These are phyloP conservation scores for Ctenicera cuprea DNA, from an alignment of 2,888 invertebrate genomes.

Conservation along the genomic window DNA sequence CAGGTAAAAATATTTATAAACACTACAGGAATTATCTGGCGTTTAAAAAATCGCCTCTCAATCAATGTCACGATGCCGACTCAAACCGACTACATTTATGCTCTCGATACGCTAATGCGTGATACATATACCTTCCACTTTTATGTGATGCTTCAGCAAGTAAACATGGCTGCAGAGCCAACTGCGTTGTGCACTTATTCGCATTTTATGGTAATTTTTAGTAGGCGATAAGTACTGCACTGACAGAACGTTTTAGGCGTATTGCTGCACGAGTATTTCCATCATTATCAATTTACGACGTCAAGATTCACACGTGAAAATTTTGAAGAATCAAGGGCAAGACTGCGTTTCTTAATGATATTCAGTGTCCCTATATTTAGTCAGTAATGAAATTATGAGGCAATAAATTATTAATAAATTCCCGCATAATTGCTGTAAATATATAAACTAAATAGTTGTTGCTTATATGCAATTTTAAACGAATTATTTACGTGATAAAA, in stretches of 20 bases:
- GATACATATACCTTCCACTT: conserved; percentile 31
- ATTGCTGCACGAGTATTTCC: background rate
- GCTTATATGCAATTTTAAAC: no score
- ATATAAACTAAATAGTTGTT: no score
- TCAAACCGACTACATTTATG: conserved; percentile 32
- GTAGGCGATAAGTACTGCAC: conserved; percentile 15
- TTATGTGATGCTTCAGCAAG: background rate
- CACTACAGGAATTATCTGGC: conserved; percentile 24
- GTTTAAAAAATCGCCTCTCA: conserved; percentile 30
- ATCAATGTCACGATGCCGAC: conserved; percentile 41
- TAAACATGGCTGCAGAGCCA: conserved; percentile 25
- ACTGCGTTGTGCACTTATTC: conserved; percentile 31
- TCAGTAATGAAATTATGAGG: no score
- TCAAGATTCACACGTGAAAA: no score
- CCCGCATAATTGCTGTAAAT: no score
- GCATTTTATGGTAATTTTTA: conserved; percentile 26
- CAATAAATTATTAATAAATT: no score
- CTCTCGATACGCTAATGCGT: conserved; percentile 31
- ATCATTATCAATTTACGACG: background rate
- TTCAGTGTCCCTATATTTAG: no score
- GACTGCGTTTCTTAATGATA: no score
- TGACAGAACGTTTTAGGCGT: conserved; percentile 6
- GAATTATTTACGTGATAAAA: no score
- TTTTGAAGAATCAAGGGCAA: no score
- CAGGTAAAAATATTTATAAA: conserved; percentile 31